Percentiles rank a stretch among this genome's conserved stretches.
These are phyloP conservation scores for Hybos culiciformis DNA, from an alignment of 2,888 invertebrate species.

Conservation along the genomic window DNA sequence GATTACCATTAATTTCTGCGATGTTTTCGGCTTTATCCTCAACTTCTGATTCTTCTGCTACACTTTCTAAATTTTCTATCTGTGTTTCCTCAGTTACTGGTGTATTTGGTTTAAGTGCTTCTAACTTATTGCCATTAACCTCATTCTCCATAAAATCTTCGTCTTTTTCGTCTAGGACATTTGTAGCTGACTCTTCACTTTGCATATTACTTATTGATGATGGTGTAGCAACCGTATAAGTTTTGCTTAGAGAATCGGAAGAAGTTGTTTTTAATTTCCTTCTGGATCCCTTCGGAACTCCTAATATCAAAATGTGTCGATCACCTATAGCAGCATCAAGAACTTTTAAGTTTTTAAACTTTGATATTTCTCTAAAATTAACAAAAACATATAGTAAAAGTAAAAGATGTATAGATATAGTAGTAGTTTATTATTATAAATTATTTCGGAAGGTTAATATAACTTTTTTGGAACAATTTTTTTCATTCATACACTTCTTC, in stretches of 20 bases:
- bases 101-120: conserved; percentile 17
- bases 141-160: conserved; percentile 8
- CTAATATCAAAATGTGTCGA: conserved; percentile 31
- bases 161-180: conserved; percentile 7
- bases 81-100: conserved; percentile 1
- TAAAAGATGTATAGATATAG: no score
- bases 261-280: conserved; percentile 20
- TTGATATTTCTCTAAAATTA: conserved; percentile 35
- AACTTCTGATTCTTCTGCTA: background rate
- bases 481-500: no score
- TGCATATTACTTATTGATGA: conserved; percentile 10
- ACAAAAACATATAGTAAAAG: no score
- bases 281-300: conserved; percentile 24
- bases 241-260: conserved; percentile 20
- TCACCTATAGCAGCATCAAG: conserved; percentile 32
- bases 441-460: no score
- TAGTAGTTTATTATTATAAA: no score
- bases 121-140: conserved; percentile 6
- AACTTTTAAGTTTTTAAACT: conserved; percentile 30
- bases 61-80: background rate
- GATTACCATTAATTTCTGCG: no score
- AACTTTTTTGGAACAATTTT: no score
- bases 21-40: no score
- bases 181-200: background rate
- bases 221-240: conserved; percentile 23